Conservation (phyloP, 2,113 vertebrate genomes). For the Psilopsiagon aurifrons region DNA sequence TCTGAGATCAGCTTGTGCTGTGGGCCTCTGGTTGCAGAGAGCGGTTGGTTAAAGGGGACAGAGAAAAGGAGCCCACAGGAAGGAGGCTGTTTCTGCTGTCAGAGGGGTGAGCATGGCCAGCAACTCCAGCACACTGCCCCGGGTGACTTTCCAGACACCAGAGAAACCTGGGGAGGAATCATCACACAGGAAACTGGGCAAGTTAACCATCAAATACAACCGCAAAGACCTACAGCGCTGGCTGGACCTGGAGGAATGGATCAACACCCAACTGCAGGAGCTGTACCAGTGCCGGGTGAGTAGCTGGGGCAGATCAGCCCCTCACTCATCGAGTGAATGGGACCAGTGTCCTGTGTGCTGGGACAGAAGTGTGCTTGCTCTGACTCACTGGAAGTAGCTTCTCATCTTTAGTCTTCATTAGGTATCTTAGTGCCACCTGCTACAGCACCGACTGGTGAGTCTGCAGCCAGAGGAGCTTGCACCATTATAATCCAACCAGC, state of each 20-base stretch:
- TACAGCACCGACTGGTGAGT: not conserved
- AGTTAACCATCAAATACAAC: slow-evolving; percentile 95
- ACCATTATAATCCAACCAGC: not conserved
- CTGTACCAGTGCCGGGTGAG: slow-evolving; percentile 91
- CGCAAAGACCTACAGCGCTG: slow-evolving; percentile 92
- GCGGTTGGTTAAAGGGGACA: not conserved
- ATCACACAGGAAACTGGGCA: slow-evolving; percentile 82
- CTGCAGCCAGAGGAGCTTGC: not conserved
- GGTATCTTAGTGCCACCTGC: not conserved
- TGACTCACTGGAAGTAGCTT: not conserved
- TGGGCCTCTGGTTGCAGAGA: not conserved
- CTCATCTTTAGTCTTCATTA: not conserved
- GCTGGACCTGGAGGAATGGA: slow-evolving; percentile 95
- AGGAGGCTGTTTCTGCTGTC: not conserved
- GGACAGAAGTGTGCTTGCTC: not conserved
- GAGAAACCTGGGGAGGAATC: slow-evolving; percentile 81
- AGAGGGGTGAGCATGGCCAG: slow-evolving; percentile 79
- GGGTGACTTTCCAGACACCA: slow-evolving; percentile 85
- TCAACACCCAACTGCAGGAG: slow-evolving; percentile 88
- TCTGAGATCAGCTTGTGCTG: not conserved
- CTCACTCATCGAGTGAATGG: not conserved
- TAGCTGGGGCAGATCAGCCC: not conserved
- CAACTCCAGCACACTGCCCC: slow-evolving; percentile 79
- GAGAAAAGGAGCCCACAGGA: not conserved
- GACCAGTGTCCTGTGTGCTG: not conserved